phyloP scores from a whole-genome alignment of 1,140 invertebrate species.

The Diprion similis region DNA sequence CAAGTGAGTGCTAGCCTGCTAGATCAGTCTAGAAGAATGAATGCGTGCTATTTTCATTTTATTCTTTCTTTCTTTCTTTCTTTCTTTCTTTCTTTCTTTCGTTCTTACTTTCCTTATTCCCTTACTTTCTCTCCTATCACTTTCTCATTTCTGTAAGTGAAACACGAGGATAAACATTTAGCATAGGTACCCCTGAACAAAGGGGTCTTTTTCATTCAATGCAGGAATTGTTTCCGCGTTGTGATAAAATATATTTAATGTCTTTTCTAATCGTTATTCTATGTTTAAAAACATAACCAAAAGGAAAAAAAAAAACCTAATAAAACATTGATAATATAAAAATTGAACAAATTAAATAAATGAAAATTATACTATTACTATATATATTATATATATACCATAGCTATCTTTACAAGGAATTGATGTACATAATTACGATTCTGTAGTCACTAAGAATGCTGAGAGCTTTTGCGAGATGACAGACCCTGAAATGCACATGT shows the following conservation, averaged over 20 bases:
- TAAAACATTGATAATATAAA: neutral
- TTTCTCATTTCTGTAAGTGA: neutral
- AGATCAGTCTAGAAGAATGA: neutral
- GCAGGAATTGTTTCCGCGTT: conserved; percentile 29
- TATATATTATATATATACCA: conserved; percentile 24
- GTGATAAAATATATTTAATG: conserved; percentile 23
- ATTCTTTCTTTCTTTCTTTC: neutral
- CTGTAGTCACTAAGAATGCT: conserved; percentile 33
- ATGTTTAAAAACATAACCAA: too few species aligned
- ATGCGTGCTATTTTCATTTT: neutral
- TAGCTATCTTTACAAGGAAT: conserved; percentile 52
- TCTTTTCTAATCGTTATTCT: conserved; percentile 40
- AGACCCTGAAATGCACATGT: neutral
- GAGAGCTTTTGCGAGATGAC: neutral
- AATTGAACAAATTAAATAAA: conserved; percentile 14
- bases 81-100: neutral
- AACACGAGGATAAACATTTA: neutral
- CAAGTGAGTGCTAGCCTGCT: neutral
- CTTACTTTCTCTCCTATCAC: neutral
- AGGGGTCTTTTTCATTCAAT: conserved; percentile 23
- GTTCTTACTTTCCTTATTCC: too few species aligned
- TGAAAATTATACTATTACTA: neutral
- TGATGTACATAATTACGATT: conserved; percentile 50
- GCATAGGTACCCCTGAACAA: neutral
- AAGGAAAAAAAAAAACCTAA: neutral